Conservation (phyloP, 2,888 invertebrate genomes). For the Pollenia amentaria region DNA sequence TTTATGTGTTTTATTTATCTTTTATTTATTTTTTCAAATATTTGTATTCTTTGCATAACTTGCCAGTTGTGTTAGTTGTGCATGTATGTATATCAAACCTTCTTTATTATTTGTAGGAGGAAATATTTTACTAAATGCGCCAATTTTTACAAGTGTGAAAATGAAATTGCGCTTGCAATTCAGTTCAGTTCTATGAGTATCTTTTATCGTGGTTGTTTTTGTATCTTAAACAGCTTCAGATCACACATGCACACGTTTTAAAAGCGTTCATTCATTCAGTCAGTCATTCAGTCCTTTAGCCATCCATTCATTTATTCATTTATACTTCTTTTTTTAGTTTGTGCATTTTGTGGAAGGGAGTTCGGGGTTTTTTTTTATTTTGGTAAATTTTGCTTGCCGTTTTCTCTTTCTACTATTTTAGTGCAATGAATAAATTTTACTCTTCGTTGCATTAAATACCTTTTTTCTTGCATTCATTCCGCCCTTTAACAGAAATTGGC, state of each 20-base stretch:
- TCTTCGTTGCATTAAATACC: slow-evolving; percentile 57
- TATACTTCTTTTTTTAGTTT: neutral
- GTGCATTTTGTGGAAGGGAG: slow-evolving; percentile 12
- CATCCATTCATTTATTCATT: slow-evolving; percentile 42
- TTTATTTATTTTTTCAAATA: slow-evolving; percentile 15
- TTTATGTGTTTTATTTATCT: neutral
- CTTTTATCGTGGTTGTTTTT: slow-evolving; percentile 10
- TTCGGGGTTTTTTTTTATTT: slow-evolving; percentile 2
- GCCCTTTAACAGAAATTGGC: slow-evolving; percentile 10
- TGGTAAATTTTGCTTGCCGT: neutral
- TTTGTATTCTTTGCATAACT: slow-evolving; percentile 60
- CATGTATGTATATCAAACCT: no score
- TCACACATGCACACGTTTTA: slow-evolving; percentile 38
- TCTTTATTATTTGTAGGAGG: slow-evolving; percentile 25
- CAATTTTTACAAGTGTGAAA: slow-evolving; percentile 62
- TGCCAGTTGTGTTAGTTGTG: slow-evolving; percentile 8
- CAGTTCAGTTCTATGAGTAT: neutral
- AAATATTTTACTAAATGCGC: slow-evolving; percentile 59
- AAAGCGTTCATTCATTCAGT: slow-evolving; percentile 46
- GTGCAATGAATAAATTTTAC: slow-evolving; percentile 61
- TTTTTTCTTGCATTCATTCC: slow-evolving; percentile 10
- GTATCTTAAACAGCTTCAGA: slow-evolving; percentile 12
- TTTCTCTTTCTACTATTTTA: slow-evolving; percentile 11
- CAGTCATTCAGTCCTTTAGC: slow-evolving; percentile 33
- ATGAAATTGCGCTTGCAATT: slow-evolving; percentile 61